phyloP scores from a whole-genome alignment of 2,797 vertebrate genomes.

The Cottoperca gobio region DNA sequence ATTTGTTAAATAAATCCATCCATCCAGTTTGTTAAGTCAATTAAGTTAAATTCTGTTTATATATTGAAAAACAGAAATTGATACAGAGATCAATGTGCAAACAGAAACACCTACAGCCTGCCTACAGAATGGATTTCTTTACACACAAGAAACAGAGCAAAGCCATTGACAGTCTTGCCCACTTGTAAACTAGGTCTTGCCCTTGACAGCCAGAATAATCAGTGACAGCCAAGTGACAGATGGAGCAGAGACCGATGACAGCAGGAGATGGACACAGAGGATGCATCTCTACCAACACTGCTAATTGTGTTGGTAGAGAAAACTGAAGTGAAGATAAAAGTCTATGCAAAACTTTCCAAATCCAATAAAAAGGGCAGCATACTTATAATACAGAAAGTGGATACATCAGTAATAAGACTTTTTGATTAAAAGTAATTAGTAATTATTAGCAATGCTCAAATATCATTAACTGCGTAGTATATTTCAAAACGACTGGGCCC shows the following conservation, averaged over 20 bases:
- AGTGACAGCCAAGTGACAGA: constrained; percentile 49
- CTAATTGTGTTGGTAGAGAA: no score
- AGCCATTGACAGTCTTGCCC: constrained; percentile 1
- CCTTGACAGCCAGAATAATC: constrained; percentile 32
- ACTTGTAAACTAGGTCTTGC: constrained; percentile 3
- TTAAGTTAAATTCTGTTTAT: not conserved
- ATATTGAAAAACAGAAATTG: not conserved
- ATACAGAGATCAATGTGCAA: not conserved
- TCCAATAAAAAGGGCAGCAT: not conserved
- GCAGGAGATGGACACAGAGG: constrained; percentile 8
- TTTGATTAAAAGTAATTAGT: not conserved
- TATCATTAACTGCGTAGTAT: not conserved
- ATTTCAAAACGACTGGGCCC: not conserved
- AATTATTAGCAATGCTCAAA: not conserved
- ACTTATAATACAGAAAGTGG: not conserved
- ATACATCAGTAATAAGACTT: not conserved
- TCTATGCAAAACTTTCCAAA: not conserved
- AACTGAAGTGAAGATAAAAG: not conserved
- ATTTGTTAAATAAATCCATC: no score
- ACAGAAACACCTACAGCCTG: not conserved
- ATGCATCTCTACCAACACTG: not conserved
- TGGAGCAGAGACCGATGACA: constrained; percentile 48
- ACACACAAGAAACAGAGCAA: constrained; percentile 10
- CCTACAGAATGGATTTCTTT: not conserved
- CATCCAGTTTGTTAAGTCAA: no score